A percentile compares a stretch with the other conserved stretches of the same genome.
Conservation (phyloP, 2,797 vertebrate species). For the Setipinna tenuifilis region DNA sequence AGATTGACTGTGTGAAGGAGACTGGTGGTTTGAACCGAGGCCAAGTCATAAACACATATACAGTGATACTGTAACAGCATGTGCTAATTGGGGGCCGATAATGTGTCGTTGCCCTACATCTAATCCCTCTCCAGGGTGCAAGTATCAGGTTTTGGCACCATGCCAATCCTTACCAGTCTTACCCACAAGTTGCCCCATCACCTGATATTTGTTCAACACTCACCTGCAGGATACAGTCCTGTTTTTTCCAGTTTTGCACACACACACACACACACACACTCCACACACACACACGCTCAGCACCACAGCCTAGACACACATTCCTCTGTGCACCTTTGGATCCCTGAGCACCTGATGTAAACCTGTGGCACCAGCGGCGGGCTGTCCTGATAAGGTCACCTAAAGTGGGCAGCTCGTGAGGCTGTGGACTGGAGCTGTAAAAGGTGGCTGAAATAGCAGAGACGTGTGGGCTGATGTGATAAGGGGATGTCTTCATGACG, state of each 20-base stretch:
- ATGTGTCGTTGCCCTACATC: background rate
- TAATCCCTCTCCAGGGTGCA: background rate
- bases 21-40: background rate
- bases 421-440: background rate
- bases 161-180: no score
- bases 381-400: no score
- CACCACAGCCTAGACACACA: background rate
- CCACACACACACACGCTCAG: background rate
- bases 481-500: background rate
- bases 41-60: constrained; percentile 4
- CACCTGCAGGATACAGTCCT: no score
- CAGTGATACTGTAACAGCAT: background rate
- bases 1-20: background rate
- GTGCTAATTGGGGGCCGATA: background rate
- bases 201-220: no score
- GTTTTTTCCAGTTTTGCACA: background rate
- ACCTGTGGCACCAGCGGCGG: background rate
- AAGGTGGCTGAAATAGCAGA: background rate
- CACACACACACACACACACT: no score
- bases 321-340: background rate
- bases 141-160: no score
- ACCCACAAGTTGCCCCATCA: no score
- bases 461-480: background rate
- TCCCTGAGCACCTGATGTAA: background rate
- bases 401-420: background rate